Base-by-base conservation (phyloP, 2,888 invertebrate species). In the Lochmaea crataegi region DNA sequence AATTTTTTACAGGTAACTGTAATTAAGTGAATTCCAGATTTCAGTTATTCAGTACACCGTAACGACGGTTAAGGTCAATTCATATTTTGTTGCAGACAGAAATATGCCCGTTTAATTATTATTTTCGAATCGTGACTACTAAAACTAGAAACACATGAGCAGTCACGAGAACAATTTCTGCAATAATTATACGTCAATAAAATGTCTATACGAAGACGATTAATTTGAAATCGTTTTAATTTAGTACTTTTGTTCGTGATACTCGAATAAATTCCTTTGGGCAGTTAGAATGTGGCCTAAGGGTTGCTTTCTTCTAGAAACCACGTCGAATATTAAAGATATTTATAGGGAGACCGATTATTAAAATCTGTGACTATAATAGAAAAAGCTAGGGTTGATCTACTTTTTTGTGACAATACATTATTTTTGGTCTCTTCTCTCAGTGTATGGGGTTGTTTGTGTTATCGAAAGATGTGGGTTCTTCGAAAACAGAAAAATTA, bases 191-290 rank as follows among this genome's bases (percentile, higher is more conserved):
- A 38, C 32, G 32, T 60, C 60, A 38, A 60, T 60, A 60, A 32
- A 58, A 60, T 60, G 32, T 60, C 38, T 60, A 38, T 16, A 60
- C 18, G n/a, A 14, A 38, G 38, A 60, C 9, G 38, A 60, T 60
- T 60, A 32, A 60, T 60, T 60, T 60, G 10, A 58, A 58, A 58
- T 32, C 32, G 58, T 58, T 58, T 18, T 58, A 38, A 60, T 38
- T 60, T 60, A 38, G 32, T 60, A 14, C n/a, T 60, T 60, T 60
- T 60, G 32, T 60, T 60, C 60, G 60, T 60, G 60, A n/a, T n/a
- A 2, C 60, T 11, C 26, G 58, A 7, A 38, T n/a, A 4, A 32
- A n/a, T 32, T 58, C 9, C 32, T 18, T 7, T 14, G 32, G 7
- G 60, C 32, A 38, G 38, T 38, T 60, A 38, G 60, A 60, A 60